Evolutionary conservation across 2,113 vertebrate species (phyloP).

Genomic region (Corythornis madagascariensis): DNA sequence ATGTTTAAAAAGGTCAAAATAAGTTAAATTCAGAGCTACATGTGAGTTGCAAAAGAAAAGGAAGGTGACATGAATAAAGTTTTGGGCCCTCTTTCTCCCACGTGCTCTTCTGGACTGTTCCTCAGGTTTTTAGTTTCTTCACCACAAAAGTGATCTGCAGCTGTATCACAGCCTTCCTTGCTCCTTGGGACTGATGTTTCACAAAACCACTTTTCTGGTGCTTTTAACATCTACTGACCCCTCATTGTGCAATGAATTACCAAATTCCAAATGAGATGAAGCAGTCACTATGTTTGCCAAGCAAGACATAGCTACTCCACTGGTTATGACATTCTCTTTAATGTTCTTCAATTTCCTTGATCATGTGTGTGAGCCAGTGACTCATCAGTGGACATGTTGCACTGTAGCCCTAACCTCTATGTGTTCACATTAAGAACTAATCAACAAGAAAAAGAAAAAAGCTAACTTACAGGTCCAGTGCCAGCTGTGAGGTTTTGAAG

Average conservation of each 20-base stretch:
- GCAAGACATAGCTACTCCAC: not conserved
- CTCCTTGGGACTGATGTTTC: not conserved
- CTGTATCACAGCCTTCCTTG: not conserved
- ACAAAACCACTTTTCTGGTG: not conserved
- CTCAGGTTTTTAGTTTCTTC: not conserved
- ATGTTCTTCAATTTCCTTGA: not conserved
- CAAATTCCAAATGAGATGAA: not conserved
- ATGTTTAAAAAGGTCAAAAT: not conserved
- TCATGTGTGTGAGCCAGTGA: not conserved
- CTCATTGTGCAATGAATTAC: not conserved
- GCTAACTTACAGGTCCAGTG: constrained; percentile 79
- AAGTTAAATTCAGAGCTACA: not conserved
- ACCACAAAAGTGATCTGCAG: not conserved
- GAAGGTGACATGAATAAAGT: not conserved
- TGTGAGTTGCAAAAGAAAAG: not conserved
- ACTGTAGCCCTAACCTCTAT: not conserved
- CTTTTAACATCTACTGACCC: not conserved
- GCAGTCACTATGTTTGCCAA: not conserved
- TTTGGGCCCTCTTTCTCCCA: not conserved
- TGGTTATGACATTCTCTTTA: not conserved
- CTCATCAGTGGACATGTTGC: not conserved
- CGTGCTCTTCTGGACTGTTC: not conserved
- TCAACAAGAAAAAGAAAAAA: not conserved
- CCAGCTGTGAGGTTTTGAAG: constrained; percentile 94
- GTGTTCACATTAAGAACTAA: not conserved